Base-by-base conservation (phyloP, 2,888 invertebrate genomes). In the Lordiphosa fenestrarum region DNA sequence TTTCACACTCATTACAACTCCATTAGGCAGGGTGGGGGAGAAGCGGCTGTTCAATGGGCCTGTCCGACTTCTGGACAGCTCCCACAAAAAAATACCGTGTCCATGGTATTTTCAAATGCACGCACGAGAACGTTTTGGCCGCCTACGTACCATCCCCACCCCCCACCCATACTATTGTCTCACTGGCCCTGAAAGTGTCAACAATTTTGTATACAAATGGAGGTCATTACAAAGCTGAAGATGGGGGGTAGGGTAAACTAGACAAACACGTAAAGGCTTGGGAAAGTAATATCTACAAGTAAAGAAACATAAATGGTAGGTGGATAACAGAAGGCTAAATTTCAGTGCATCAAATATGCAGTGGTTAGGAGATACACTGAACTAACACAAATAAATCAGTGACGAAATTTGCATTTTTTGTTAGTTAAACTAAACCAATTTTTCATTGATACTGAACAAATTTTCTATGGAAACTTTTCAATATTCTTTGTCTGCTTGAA, bases 1-100 rank as follows among this genome's bases (percentile, higher is more conserved):
- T 81, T 81, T 81, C 83, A 81, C 80, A 83, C 85, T 81, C 85
- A 81, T 81, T 81, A 81, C 80, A 81, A 81, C 80, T 85, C 83
- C 75, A 81, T 81, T 81, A 85, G 65, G 73, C 59, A 10, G 39
- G 44, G 35, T 6, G 13, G 9, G 30, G 9, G 30, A 9, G 9
- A 7, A 3, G 30, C 30, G n/a, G 30, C 21, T 50, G 49, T 15
- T 13, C 50, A 42, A 44, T 38, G 53, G 48, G 58, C 40, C 63
- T 52, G 68, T 41, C 49, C 33, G 30, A 38, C 35, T 33, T n/a
- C n/a, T 47, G 37, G 50, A 30, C 30, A 57, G 63, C 65, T 69
- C 35, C 38, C 51, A 15, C 47, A 25, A 25, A 51, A 47, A 47
- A 80, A 65, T 65, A 41, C 71, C 61, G 57, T 56, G 53, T 60